Base-by-base conservation (phyloP, 2,113 vertebrate genomes). In the Paramormyrops kingsleyae region DNA sequence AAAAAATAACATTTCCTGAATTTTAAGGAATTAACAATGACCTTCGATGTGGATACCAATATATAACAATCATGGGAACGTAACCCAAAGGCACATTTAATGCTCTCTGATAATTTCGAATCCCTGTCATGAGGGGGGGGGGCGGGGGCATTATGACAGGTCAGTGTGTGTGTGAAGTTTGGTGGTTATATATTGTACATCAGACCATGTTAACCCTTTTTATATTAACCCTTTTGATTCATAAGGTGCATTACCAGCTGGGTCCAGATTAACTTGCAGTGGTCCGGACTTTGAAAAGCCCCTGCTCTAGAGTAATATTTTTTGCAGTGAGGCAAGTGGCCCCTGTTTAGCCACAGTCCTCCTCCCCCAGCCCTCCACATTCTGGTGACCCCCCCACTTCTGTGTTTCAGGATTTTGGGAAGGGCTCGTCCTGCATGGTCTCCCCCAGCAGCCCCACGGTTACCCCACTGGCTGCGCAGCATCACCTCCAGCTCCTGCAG, bases 401-500 rank as follows among this genome's bases (percentile, higher is more conserved):
- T 17, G 77, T 49, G 50, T 88, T 92, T 1, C 93, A 97, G 97
- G 97, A 98, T 50, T 84, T 94, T 0, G 96, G 97, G 91, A 94
- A 90, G 80, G 90, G 92, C 88, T 95, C 97, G 2, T 70, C 94
- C 0, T 95, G 94, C 92, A 94, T 92, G 0, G 87, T 94, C 8
- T 94, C 95, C 0, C 93, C 93, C 90, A 93, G 92, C 9, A 95
- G 95, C 92, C 95, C 94, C 27, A 94, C 95, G 35, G 93, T 95
- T 90, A 97, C 97, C 31, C 97, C 97, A 0, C 93, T 96, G 93
- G 96, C 96, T 4, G 95, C 96, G 4, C 96, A 96, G 91, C 96
- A 97, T 89, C 96, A 96, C 92, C 94, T 97, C 66, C 96, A 97
- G 92, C 96, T 97, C n/a, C 95, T 97, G 5, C 96, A 97, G 93